Evolutionary conservation across 2,888 invertebrate genomes (phyloP).

Genomic region (Iphiclides podalirius): DNA sequence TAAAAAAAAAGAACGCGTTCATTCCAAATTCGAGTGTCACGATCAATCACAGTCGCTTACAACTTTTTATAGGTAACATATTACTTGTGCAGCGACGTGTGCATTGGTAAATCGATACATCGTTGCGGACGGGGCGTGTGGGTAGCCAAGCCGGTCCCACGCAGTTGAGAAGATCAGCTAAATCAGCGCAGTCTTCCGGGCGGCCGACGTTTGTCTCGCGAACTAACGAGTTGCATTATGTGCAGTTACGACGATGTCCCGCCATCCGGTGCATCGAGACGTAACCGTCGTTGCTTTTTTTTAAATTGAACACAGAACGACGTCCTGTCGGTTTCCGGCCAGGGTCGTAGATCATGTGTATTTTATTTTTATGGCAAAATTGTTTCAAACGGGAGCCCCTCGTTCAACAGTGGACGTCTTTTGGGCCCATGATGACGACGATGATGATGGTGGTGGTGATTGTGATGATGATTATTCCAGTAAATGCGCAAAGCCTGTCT

Average conservation of each 20-base stretch:
- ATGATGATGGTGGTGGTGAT: too few relatives aligned
- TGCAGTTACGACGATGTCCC: constrained; percentile 5
- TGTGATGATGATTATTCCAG: too few relatives aligned
- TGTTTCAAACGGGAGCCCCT: too few relatives aligned
- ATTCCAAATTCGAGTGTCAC: too few relatives aligned
- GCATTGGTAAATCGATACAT: not conserved
- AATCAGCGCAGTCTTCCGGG: constrained; percentile 18
- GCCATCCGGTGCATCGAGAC: not conserved
- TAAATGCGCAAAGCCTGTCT: too few relatives aligned
- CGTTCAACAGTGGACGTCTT: too few relatives aligned
- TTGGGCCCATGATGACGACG: too few relatives aligned
- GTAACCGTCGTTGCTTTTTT: not conserved
- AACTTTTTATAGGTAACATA: too few relatives aligned
- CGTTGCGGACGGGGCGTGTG: not conserved
- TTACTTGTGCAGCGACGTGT: not conserved
- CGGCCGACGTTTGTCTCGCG: not conserved
- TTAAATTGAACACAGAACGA: not conserved
- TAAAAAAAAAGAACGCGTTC: not conserved
- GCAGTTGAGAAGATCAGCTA: constrained; percentile 6
- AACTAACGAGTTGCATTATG: constrained; percentile 10
- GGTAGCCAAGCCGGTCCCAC: constrained; percentile 2
- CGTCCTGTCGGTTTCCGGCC: too few relatives aligned
- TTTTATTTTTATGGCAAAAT: too few relatives aligned
- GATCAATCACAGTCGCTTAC: too few relatives aligned
- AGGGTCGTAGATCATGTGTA: too few relatives aligned